Evolutionary conservation across 2,888 invertebrate genomes (phyloP), one percentile per base, ranked within the genome.

Genomic region (Andrena hattorfiana): DNA sequence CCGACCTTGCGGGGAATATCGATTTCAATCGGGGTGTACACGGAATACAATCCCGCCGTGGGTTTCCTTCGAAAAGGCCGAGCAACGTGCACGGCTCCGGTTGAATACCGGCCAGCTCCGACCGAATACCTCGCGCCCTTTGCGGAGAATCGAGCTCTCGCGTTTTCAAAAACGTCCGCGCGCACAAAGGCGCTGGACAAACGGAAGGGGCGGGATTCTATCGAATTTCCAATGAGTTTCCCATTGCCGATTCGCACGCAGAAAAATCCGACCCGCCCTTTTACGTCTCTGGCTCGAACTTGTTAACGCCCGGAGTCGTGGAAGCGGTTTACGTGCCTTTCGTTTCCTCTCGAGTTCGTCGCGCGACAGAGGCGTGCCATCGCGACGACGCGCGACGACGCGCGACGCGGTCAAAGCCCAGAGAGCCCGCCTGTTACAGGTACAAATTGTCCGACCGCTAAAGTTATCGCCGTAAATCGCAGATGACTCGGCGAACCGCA

Each of bases 391-490:
- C 42, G 42, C 42, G 42, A 13, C 3, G 42, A 42, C 13, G 42
- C 42, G 42, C 66, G 81, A 32, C 64, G 64, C 68, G 73, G n/a
- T 49, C 63, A 49, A 54, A 67, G 35, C 49, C 35, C 16, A 23
- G 56, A 71, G 56, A 71, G 35, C 68, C 56, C 63, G 69, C 69
- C 81, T 77, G 77, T 87, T 91, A 91, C 92, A 90, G 89, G 90
- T 92, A 92, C 92, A 92, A 92, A 92, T 92, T 92, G 92, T 91
- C 88, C 90, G 83, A 87, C 85, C 85, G 89, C 87, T 90, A 91
- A 91, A 92, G 90, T 92, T 91, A 92, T 92, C 91, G 90, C 90
- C 85, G 91, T 91, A 91, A 91, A 92, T 92, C 91, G 90, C 89
- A 86, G 89, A 92, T 91, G 91, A 92, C 91, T 91, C 87, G 90